A percentile compares a stretch with the other conserved stretches of the same genome.
Evolutionary conservation across 2,888 invertebrate species (phyloP).

Genomic region (Leptopilina syphax): DNA sequence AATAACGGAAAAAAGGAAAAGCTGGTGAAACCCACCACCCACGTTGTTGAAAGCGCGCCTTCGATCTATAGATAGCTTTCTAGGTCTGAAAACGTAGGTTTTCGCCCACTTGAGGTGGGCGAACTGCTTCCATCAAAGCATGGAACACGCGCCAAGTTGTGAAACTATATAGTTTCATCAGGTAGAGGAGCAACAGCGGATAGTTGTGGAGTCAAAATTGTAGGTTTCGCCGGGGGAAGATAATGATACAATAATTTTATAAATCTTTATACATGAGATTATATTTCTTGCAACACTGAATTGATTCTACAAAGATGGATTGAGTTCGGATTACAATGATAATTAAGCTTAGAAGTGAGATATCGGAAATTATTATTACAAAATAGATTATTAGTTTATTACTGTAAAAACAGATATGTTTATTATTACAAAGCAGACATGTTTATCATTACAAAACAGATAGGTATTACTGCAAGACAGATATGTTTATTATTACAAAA

Average conservation of each 20-base stretch:
- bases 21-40: constrained; percentile 62
- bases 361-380: neutral
- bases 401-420: no score
- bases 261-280: neutral
- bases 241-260: constrained; percentile 15
- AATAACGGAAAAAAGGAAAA: constrained; percentile 53
- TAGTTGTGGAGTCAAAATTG: neutral
- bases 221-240: constrained; percentile 3
- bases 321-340: neutral
- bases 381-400: neutral
- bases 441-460: neutral
- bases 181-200: neutral
- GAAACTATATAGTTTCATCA: constrained; percentile 56
- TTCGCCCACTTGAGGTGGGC: constrained; percentile 66
- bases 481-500: neutral
- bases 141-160: constrained; percentile 60
- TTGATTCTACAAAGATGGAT: constrained; percentile 2
- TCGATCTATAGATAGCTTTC: constrained; percentile 67
- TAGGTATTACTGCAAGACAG: no score
- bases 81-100: constrained; percentile 62
- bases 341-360: constrained; percentile 14
- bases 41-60: constrained; percentile 65
- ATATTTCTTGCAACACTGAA: neutral
- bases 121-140: constrained; percentile 71
- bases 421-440: no score